A percentile compares a stretch with the other conserved stretches of the same genome.
Evolutionary conservation across 2,113 vertebrate genomes (phyloP).

Genomic region (Leucopsar rothschildi): DNA sequence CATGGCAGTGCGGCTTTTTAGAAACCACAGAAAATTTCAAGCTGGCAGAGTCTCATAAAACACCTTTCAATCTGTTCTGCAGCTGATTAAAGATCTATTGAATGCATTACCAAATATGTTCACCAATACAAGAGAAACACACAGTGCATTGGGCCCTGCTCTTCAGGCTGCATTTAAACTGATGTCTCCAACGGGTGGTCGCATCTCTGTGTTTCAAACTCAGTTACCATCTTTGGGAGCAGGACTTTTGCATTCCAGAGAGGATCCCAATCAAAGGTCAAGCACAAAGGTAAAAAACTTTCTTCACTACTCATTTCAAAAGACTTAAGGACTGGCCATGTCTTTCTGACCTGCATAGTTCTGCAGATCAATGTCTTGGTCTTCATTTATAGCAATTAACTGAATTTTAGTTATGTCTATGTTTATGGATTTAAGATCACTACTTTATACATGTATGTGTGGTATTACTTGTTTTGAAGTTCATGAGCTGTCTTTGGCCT

Average conservation of each 20-base stretch:
- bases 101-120: slow-evolving; percentile 89
- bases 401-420: background rate
- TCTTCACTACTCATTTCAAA: background rate
- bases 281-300: slow-evolving; percentile 83
- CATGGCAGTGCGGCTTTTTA: background rate
- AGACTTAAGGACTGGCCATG: background rate
- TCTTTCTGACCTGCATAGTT: background rate
- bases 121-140: slow-evolving; percentile 87
- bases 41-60: background rate
- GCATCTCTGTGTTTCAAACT: slow-evolving; percentile 93
- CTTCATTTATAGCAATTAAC: background rate
- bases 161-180: slow-evolving; percentile 94
- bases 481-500: background rate
- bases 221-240: slow-evolving; percentile 91
- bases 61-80: slow-evolving; percentile 42
- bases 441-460: background rate
- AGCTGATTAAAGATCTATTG: slow-evolving; percentile 93
- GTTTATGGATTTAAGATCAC: background rate
- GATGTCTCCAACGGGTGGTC: slow-evolving; percentile 93
- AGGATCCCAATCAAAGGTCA: slow-evolving; percentile 95
- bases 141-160: slow-evolving; percentile 91
- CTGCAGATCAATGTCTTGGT: background rate
- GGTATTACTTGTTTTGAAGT: background rate
- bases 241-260: slow-evolving; percentile 88
- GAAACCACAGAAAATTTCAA: background rate